These are phyloP conservation scores for Echinops telfairi DNA, from an alignment of 2,113 vertebrate species.

Conservation along the genomic window DNA sequence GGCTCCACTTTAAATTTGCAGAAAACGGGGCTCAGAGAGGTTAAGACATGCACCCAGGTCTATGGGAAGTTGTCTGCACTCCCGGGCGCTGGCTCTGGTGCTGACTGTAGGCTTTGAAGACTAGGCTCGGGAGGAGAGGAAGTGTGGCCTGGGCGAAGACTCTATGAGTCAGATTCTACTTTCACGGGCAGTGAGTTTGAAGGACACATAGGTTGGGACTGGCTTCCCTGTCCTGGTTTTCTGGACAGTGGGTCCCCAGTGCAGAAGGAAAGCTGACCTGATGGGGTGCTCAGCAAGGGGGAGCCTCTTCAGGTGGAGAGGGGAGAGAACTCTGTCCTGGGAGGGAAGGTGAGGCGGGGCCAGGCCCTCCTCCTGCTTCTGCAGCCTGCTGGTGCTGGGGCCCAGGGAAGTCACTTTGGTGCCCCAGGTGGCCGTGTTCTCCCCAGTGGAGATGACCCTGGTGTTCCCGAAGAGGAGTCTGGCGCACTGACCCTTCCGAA, in stretches of 20 bases:
- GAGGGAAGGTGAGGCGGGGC: background rate
- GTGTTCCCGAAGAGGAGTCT: background rate
- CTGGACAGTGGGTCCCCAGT: background rate
- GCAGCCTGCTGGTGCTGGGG: rapidly evolving
- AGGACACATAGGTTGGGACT: background rate
- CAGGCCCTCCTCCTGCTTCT: background rate
- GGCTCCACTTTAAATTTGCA: slow-evolving; percentile 6
- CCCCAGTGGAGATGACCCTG: background rate
- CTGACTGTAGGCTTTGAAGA: background rate
- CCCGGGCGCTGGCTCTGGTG: too few species aligned
- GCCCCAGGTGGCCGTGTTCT: rapidly evolving
- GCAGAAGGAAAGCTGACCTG: background rate
- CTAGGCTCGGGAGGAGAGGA: background rate
- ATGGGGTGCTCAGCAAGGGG: background rate
- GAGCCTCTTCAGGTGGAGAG: background rate
- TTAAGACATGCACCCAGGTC: background rate
- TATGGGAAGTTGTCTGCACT: background rate
- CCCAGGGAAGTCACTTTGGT: background rate
- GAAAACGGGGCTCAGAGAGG: slow-evolving; percentile 4
- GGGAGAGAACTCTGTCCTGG: background rate
- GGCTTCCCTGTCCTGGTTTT: background rate
- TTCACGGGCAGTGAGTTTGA: too few species aligned
- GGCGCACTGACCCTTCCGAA: background rate
- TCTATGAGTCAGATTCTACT: too few species aligned
- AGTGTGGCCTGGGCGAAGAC: background rate